These are phyloP conservation scores for Chrysomallon squamiferum DNA, from an alignment of 1,140 invertebrate genomes.

Conservation along the genomic window DNA sequence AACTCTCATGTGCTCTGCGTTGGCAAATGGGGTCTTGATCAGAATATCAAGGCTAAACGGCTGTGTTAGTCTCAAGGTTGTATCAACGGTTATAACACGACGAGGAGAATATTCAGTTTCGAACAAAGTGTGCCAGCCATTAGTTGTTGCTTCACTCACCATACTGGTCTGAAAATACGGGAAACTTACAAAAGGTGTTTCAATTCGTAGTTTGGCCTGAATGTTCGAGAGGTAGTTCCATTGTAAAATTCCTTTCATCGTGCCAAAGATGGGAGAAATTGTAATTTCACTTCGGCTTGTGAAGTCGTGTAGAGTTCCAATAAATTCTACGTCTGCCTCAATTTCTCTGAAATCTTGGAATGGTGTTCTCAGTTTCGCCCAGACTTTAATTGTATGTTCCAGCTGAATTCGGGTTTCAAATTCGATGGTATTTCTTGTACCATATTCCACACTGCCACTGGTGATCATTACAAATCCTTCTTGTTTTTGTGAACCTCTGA, in stretches of 20 bases:
- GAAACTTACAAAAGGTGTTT: constrained; percentile 12
- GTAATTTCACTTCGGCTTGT: background rate
- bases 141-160: background rate
- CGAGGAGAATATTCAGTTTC: constrained; percentile 8
- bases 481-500: constrained; percentile 10
- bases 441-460: constrained; percentile 12
- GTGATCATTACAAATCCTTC: constrained; percentile 5
- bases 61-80: background rate
- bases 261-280: constrained; percentile 2
- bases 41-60: constrained; percentile 1
- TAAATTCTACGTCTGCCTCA: constrained; percentile 17
- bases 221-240: constrained; percentile 2
- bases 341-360: constrained; percentile 20
- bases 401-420: background rate
- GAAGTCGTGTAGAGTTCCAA: constrained; percentile 10
- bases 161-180: constrained; percentile 6
- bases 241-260: background rate
- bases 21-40: constrained; percentile 3
- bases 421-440: constrained; percentile 11
- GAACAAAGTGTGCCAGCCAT: background rate
- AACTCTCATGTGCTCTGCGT: constrained; percentile 1
- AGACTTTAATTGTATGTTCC: constrained; percentile 1
- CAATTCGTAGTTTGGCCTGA: constrained; percentile 3
- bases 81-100: constrained; percentile 10
- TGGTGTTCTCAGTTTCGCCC: constrained; percentile 8